Evolutionary conservation across 2,888 invertebrate genomes (phyloP).

Genomic region (Melipona bicolor): DNA sequence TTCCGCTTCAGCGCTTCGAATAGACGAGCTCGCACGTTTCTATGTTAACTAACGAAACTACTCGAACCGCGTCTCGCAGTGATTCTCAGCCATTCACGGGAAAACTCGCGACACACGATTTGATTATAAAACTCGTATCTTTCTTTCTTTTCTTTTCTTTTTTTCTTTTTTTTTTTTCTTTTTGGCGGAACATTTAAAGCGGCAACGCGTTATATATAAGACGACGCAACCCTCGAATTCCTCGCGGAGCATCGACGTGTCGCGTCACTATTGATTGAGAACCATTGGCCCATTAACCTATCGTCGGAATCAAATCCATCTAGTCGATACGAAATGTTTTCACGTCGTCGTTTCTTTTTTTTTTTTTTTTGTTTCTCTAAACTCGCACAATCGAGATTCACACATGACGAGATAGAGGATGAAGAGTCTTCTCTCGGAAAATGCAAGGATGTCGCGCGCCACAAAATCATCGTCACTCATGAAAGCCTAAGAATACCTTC

Average conservation of each 20-base stretch:
- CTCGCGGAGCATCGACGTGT: slow-evolving; percentile 2
- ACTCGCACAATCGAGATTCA: not conserved
- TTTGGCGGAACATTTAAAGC: slow-evolving; percentile 43
- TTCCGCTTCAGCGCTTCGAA: not conserved
- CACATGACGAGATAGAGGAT: not conserved
- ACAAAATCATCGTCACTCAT: slow-evolving; percentile 47
- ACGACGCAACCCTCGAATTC: not conserved
- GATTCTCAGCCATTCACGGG: not conserved
- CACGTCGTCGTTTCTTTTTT: not conserved
- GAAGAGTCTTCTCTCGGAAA: slow-evolving; percentile 3
- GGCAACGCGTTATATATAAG: slow-evolving; percentile 8
- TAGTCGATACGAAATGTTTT: slow-evolving; percentile 6
- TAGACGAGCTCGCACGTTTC: not conserved
- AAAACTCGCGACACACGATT: slow-evolving; percentile 26
- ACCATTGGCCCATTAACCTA: not conserved
- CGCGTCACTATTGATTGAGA: slow-evolving; percentile 3
- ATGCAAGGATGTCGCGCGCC: slow-evolving; percentile 24
- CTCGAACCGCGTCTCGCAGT: not conserved
- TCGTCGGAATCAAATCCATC: not conserved
- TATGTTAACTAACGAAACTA: slow-evolving; percentile 12
- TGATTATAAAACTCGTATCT: slow-evolving; percentile 44
- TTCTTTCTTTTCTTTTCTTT: too few species aligned
- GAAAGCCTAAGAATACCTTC: slow-evolving; percentile 63
- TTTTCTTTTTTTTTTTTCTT: not conserved
- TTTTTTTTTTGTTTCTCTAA: not conserved